Base-by-base conservation (phyloP, 1,140 invertebrate species). In the Nephila pilipes region DNA sequence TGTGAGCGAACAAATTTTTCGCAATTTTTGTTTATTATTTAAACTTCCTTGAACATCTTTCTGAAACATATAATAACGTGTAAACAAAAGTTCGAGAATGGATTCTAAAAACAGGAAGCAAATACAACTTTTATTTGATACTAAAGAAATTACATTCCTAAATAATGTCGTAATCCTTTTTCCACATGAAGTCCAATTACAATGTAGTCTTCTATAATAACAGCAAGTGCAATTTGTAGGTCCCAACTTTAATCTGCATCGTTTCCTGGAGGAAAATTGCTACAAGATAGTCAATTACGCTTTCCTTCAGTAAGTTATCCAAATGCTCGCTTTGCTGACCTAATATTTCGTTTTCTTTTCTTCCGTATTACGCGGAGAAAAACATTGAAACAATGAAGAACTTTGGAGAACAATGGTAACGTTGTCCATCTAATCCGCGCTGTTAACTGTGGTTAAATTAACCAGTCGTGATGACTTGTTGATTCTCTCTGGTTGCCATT, bases 391-490 rank as follows among this genome's bases (percentile, higher is more conserved):
- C 69, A 75, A 75, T 75, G 69, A 29, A 32, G 12, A 75, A 75
- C 2, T 75, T n/a, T 12, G 0, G 29, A 46, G 46, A 75, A 75
- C 69, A 75, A 75, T 75, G 29, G 69, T 32, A 75, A 25, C 69
- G 18, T 3, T 22, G 69, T 75, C 69, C 69, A 75, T 75, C 69
- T 75, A 75, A 75, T 75, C 69, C 32, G 12, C 25, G 69, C 32
- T 75, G 69, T 75, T 75, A 75, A 75, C 69, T 36, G 69, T 75
- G 69, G 69, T 75, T 75, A 36, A 36, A 75, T 75, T 36, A 75
- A 75, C 69, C 20, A 75, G 20, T 75, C 69, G 32, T 75, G 69
- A 75, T 18, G 69, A 75, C 16, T 36, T 18, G 29, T 29, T 22
- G 22, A 65, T 12, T 65, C 63, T 2, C 63, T 65, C 63, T 22